phyloP scores from a whole-genome alignment of 1,140 invertebrate genomes.

The Cydia pomonella region DNA sequence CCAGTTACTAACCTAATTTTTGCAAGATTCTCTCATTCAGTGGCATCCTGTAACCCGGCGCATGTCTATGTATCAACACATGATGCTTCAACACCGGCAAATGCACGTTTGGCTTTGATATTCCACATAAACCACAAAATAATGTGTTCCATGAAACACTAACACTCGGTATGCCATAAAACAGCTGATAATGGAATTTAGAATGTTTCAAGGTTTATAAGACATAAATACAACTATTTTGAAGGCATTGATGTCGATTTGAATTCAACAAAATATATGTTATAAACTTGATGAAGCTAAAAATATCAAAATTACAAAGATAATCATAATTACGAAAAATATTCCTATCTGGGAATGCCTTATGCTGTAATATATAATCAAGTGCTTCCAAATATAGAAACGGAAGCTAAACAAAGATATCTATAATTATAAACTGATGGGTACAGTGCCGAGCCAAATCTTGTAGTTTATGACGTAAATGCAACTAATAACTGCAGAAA shows the following conservation, averaged over 20 bases:
- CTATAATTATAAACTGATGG: slow-evolving; percentile 59
- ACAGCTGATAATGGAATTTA: slow-evolving; percentile 34
- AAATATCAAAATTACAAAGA: neutral
- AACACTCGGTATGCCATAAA: slow-evolving; percentile 54
- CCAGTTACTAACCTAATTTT: neutral
- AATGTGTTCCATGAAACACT: slow-evolving; percentile 22
- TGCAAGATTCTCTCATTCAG: slow-evolving; percentile 6
- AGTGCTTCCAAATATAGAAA: slow-evolving; percentile 52
- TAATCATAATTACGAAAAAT: neutral
- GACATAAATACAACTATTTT: neutral
- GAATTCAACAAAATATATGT: too few relatives aligned
- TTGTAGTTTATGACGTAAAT: slow-evolving; percentile 51
- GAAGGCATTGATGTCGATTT: too few relatives aligned
- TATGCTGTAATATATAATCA: slow-evolving; percentile 12
- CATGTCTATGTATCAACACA: neutral
- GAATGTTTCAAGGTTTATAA: neutral
- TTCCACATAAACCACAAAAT: slow-evolving; percentile 7
- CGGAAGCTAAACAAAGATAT: slow-evolving; percentile 64
- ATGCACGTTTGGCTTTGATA: slow-evolving; percentile 11
- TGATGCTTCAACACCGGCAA: slow-evolving; percentile 2
- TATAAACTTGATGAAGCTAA: neutral
- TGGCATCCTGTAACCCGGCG: neutral
- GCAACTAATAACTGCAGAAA: slow-evolving; percentile 26
- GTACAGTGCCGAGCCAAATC: slow-evolving; percentile 57
- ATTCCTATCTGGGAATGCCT: neutral